Evolutionary conservation across 2,797 vertebrate genomes (phyloP).

Genomic region (Nyctalus aviator): DNA sequence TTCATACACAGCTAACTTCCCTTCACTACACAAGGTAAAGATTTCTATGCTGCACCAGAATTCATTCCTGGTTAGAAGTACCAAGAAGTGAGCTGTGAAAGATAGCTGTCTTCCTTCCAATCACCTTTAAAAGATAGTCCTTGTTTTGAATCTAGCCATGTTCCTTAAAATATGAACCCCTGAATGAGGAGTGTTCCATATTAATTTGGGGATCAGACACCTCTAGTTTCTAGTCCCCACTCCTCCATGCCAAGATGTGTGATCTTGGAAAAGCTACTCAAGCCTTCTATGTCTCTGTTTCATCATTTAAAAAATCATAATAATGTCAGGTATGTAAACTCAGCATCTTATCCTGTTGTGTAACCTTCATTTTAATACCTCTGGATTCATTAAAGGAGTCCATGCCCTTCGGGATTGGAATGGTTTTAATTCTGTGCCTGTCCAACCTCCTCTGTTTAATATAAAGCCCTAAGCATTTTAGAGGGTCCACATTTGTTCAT

Average conservation of each 20-base stretch:
- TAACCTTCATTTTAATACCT: background rate
- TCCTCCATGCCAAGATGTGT: background rate
- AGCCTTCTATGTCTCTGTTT: background rate
- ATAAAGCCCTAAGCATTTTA: conserved; percentile 60
- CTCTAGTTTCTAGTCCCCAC: background rate
- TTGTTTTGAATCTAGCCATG: background rate
- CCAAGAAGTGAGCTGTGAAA: background rate
- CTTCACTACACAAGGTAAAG: background rate
- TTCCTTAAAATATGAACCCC: background rate
- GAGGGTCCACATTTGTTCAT: conserved; percentile 56
- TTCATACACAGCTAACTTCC: background rate
- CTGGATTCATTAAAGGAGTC: conserved; percentile 26
- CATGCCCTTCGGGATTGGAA: background rate
- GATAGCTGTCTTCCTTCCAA: background rate
- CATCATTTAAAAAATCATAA: background rate
- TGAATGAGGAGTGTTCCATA: background rate
- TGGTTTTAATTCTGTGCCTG: conserved; percentile 17
- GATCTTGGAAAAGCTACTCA: background rate
- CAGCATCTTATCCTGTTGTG: background rate
- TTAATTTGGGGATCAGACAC: background rate
- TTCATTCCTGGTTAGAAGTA: background rate
- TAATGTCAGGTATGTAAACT: background rate
- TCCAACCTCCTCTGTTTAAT: conserved; percentile 13
- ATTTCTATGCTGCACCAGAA: background rate
- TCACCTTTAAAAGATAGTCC: background rate